These are phyloP conservation scores for Dinocampus coccinellae DNA, from an alignment of 2,888 invertebrate genomes.

Conservation along the genomic window DNA sequence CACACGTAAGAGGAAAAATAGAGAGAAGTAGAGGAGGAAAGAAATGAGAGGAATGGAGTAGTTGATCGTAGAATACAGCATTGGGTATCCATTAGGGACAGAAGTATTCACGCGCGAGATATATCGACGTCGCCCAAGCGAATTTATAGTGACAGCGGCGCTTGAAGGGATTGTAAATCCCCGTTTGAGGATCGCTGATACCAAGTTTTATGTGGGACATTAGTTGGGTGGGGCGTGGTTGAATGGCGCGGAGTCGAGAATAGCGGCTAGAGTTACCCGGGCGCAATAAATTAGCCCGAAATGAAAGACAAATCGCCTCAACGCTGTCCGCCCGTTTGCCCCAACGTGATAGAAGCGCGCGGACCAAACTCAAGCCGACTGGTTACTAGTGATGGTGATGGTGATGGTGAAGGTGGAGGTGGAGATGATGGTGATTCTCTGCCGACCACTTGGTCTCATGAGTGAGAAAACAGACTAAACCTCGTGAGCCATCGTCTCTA, in stretches of 20 bases:
- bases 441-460: constrained; percentile 47
- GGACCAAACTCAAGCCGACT: constrained; percentile 62
- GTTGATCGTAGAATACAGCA: constrained; percentile 25
- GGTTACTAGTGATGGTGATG: constrained; percentile 46
- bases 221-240: constrained; percentile 69
- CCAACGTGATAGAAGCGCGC: constrained; percentile 66
- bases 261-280: constrained; percentile 58
- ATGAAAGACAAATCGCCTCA: constrained; percentile 69
- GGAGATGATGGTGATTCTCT: constrained; percentile 37
- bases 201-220: constrained; percentile 70
- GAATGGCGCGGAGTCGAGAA: constrained; percentile 60
- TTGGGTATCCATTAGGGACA: constrained; percentile 67
- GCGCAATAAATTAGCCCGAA: constrained; percentile 69
- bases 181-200: constrained; percentile 70
- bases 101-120: constrained; percentile 68
- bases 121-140: constrained; percentile 67
- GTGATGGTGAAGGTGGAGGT: constrained; percentile 33
- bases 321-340: constrained; percentile 69
- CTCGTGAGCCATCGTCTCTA: constrained; percentile 46
- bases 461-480: constrained; percentile 49
- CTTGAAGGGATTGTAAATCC: constrained; percentile 70
- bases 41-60: not conserved
- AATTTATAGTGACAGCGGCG: constrained; percentile 68
- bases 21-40: not conserved
- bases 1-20: constrained; percentile 1